These are phyloP conservation scores for Hyperoplus immaculatus DNA, from an alignment of 2,797 vertebrate genomes.

Conservation along the genomic window DNA sequence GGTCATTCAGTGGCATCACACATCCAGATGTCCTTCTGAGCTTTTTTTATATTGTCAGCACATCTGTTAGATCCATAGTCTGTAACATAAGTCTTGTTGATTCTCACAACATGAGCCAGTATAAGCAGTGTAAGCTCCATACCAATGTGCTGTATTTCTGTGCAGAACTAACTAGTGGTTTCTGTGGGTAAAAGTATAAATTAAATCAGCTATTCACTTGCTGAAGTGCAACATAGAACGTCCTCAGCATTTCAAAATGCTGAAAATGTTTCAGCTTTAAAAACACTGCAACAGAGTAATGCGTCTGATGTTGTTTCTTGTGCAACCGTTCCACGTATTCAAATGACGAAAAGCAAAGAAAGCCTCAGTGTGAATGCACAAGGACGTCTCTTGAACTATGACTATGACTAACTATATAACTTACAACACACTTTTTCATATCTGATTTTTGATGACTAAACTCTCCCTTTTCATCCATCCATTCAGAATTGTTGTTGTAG, in stretches of 20 bases:
- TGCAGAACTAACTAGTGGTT: constrained; percentile 38
- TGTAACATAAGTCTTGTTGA: constrained; percentile 20
- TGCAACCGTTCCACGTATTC: constrained; percentile 33
- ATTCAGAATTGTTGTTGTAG: background rate
- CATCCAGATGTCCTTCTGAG: background rate
- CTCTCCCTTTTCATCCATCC: background rate
- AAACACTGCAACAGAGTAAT: constrained; percentile 16
- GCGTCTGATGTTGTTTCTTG: constrained; percentile 7
- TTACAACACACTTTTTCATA: background rate
- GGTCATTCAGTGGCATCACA: background rate
- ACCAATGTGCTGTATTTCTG: constrained; percentile 34
- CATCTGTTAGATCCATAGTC: constrained; percentile 9
- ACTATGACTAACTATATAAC: too few species aligned
- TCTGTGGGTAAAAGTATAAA: constrained; percentile 42
- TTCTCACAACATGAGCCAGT: constrained; percentile 16
- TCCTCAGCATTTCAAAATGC: background rate
- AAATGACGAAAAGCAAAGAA: constrained; percentile 40
- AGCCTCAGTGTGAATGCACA: constrained; percentile 22
- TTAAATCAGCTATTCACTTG: constrained; percentile 35
- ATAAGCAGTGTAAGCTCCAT: constrained; percentile 26
- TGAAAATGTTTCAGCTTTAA: constrained; percentile 2
- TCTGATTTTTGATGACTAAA: background rate
- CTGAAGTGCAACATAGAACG: constrained; percentile 30
- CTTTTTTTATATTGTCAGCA: background rate
- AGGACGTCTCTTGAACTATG: constrained; percentile 28